Conservation (phyloP, 2,888 invertebrate genomes). For the Acleris emargana region DNA sequence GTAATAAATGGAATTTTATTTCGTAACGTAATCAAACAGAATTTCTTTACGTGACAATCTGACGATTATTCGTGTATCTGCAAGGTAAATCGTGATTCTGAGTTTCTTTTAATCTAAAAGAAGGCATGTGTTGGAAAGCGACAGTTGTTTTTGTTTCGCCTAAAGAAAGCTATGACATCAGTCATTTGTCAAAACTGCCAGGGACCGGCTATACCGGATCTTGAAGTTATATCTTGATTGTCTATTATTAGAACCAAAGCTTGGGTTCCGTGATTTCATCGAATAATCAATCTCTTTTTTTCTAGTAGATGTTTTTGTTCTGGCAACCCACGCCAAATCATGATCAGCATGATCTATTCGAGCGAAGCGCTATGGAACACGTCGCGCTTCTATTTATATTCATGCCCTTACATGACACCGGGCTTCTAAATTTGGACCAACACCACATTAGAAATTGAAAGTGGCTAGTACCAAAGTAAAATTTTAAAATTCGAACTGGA, state of each 20-base stretch:
- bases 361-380: conserved; percentile 36
- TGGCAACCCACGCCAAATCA: conserved; percentile 32
- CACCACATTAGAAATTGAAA: conserved; percentile 15
- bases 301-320: conserved; percentile 21
- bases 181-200: conserved; percentile 44
- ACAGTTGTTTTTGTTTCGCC: conserved; percentile 38
- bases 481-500: conserved; percentile 11
- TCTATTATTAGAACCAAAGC: conserved; percentile 31
- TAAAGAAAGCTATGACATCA: conserved; percentile 43
- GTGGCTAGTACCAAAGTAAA: background rate
- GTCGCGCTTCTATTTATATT: conserved; percentile 42
- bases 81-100: conserved; percentile 37
- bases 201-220: conserved; percentile 40
- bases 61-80: conserved; percentile 18
- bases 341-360: conserved; percentile 45
- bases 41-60: conserved; percentile 34
- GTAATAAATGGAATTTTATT: conserved; percentile 20
- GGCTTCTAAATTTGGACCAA: conserved; percentile 31
- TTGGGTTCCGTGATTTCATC: conserved; percentile 14
- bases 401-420: conserved; percentile 42
- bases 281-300: conserved; percentile 18
- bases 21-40: conserved; percentile 22
- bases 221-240: conserved; percentile 32
- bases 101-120: conserved; percentile 36
- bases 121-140: conserved; percentile 41